Evolutionary conservation across 2,888 invertebrate genomes (phyloP).

Genomic region (Dexiosoma caninum): DNA sequence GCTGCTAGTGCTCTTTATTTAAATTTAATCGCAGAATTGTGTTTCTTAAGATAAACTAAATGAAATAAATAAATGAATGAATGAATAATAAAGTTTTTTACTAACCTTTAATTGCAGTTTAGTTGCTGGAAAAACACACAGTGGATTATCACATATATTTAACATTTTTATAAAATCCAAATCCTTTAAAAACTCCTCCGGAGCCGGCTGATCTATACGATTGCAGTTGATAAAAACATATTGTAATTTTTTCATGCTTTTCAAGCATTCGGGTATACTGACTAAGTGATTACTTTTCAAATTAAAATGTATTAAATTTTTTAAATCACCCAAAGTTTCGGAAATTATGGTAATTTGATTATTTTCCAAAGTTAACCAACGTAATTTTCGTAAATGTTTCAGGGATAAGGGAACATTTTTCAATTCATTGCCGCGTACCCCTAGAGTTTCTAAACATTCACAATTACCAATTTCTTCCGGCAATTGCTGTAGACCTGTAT

Average conservation of each 20-base stretch:
- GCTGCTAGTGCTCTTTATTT: too few relatives aligned
- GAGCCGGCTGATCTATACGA: constrained; percentile 68
- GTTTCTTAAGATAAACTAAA: too few relatives aligned
- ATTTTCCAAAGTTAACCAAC: constrained; percentile 84
- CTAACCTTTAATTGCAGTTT: constrained; percentile 57
- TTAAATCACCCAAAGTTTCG: constrained; percentile 79
- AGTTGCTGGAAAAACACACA: constrained; percentile 67
- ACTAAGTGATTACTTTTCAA: constrained; percentile 80
- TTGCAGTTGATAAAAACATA: constrained; percentile 80
- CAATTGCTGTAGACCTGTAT: constrained; percentile 79
- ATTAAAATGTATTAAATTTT: constrained; percentile 82
- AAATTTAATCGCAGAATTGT: too few relatives aligned
- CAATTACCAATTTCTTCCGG: constrained; percentile 82
- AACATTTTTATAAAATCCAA: constrained; percentile 78
- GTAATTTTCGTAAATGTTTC: constrained; percentile 80
- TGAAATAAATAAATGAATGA: too few relatives aligned
- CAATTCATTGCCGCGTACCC: constrained; percentile 82
- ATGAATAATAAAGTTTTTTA: not conserved
- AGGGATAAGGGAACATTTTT: constrained; percentile 80
- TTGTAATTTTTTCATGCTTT: constrained; percentile 79
- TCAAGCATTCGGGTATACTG: constrained; percentile 78
- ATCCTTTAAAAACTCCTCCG: constrained; percentile 66
- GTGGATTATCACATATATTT: constrained; percentile 80
- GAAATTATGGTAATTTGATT: constrained; percentile 81
- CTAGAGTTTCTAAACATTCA: constrained; percentile 82